Conservation (phyloP, 2,797 vertebrate species). For the Pseudochaenichthys georgianus region DNA sequence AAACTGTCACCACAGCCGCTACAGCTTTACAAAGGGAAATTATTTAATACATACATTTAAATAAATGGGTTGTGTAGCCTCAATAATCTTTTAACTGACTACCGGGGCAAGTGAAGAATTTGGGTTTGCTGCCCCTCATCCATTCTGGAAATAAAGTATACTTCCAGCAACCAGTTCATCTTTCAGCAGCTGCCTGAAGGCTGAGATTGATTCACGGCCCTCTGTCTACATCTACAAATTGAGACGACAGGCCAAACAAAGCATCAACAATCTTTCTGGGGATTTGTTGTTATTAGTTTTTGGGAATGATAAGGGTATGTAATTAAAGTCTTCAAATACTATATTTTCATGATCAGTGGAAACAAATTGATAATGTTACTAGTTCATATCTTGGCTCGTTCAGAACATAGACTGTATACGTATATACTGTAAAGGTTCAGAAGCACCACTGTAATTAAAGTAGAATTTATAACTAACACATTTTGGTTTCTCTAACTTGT, state of each 20-base stretch:
- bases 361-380: conserved; percentile 34
- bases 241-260: conserved; percentile 50
- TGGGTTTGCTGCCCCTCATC: conserved; percentile 6
- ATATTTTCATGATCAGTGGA: conserved; percentile 23
- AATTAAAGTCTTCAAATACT: conserved; percentile 33
- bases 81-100: conserved; percentile 13
- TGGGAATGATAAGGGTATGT: conserved; percentile 20
- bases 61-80: conserved; percentile 23
- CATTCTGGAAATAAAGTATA: conserved; percentile 32
- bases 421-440: neutral
- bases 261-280: conserved; percentile 23
- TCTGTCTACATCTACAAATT: conserved; percentile 29
- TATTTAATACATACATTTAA: conserved; percentile 11
- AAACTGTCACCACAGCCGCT: neutral
- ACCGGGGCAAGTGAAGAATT: conserved; percentile 10
- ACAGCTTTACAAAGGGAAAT: conserved; percentile 15
- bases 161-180: conserved; percentile 38
- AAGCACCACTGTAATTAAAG: conserved; percentile 13
- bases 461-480: neutral
- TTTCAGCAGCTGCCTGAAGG: conserved; percentile 38
- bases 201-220: conserved; percentile 51
- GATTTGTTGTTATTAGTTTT: conserved; percentile 31
- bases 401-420: conserved; percentile 1
- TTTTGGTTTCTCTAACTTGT: conserved; percentile 6
- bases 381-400: conserved; percentile 33